Conservation (phyloP, 2,888 invertebrate genomes). For the Lacanobia wlatinum region DNA sequence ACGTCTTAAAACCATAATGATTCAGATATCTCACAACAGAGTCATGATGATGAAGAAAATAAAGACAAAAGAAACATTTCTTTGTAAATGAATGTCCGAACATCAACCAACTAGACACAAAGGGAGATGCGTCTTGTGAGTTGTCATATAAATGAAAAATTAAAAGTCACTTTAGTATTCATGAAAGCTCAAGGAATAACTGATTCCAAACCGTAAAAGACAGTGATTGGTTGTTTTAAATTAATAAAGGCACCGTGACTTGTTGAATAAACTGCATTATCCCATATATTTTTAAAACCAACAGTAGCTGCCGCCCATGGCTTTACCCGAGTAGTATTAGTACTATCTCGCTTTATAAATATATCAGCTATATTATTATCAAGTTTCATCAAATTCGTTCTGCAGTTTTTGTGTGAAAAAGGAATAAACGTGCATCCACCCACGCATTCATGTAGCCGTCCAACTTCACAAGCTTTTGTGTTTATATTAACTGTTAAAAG, state of each 20-base stretch:
- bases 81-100: constrained; percentile 14
- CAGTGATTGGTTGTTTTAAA: constrained; percentile 2
- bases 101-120: constrained; percentile 23
- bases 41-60: too few species aligned
- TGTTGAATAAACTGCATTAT: neutral
- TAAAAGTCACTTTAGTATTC: constrained; percentile 14
- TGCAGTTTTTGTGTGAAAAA: too few species aligned
- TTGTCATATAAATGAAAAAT: constrained; percentile 26
- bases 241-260: neutral
- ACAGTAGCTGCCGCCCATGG: neutral
- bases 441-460: too few species aligned
- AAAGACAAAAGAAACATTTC: neutral
- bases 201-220: neutral
- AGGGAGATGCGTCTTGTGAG: neutral
- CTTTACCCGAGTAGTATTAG: neutral
- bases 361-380: too few species aligned
- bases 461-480: neutral
- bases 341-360: neutral
- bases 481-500: neutral
- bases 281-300: constrained; percentile 6
- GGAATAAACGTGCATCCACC: too few species aligned
- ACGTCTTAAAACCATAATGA: neutral
- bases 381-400: too few species aligned
- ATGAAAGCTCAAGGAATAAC: constrained; percentile 11
- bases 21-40: neutral